Base-by-base conservation (phyloP, 2,113 vertebrate species). In the Euleptes europaea region DNA sequence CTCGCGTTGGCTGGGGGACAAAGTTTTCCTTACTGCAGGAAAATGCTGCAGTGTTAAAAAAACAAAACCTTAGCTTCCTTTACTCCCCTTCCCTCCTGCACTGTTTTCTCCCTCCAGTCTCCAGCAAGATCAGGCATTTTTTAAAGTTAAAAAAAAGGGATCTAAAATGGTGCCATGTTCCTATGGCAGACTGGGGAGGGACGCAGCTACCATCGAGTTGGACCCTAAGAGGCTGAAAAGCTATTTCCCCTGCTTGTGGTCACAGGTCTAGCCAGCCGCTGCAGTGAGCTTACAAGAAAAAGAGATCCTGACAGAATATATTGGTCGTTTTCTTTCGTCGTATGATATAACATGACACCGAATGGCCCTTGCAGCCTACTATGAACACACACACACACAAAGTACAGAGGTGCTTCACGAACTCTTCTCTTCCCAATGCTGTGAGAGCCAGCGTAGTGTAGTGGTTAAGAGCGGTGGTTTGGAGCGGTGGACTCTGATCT, bases 281-380 rank as follows among this genome's bases (percentile, higher is more conserved):
- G 9, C 75, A 71, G 83, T 60, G 15, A 72, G 69, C 31, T 82
- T 73, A 44, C 15, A 63, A 74, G 54, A 74, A 74, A 28, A 28
- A 65, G n/a, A 83, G 35, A 78, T 84, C 71, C 35, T 47, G 66
- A 79, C 38, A 85, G 13, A 14, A 60, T 71, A n/a, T 84, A 65
- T 66, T 11, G 8, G 21, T 31, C 28, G n/a, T 17, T 47, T 84
- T 35, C 57, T 35, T 66, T 84, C 42, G 21, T 21, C 66, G 40
- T n/a, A 47, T 83, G 69, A 82, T 73, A 49, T 31, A 75, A 83
- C 11, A 11, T 49, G 31, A 49, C 82, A 83, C 28, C 3, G 21
- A 74, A 75, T 75, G 71, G 38, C 49, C 69, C 51, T 73, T 42
- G 4, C 33, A 82, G n/a, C 80, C 49, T 82, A 67, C 35, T 10